Base-by-base conservation (phyloP, 2,113 vertebrate genomes). In the Catharus fuscescens region DNA sequence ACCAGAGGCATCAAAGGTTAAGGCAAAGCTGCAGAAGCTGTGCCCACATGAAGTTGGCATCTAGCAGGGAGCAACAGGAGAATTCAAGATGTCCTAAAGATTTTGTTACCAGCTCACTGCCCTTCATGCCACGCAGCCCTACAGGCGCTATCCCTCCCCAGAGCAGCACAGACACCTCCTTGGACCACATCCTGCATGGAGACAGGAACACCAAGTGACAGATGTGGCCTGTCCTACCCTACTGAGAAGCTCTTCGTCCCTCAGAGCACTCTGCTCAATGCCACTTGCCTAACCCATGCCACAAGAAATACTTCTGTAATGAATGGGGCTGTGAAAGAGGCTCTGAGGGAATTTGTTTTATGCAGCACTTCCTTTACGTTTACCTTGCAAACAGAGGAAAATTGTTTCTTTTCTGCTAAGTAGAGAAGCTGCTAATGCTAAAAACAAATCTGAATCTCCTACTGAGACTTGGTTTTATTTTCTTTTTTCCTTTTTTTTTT, bases 371-470 rank as follows among this genome's bases (percentile, higher is more conserved):
- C 74, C 76, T 92, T 73, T 69, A 72, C 34, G 5, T 92, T 96
- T 89, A 85, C 84, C 82, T 88, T 79, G 64, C 80, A 96, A 94
- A 97, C 95, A 97, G 95, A 95, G 47, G 76, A 48, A 95, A 95
- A 94, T 85, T 96, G 86, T 96, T 88, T 78, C 60, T 72, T 72
- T 79, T 57, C 82, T 60, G 78, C 82, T 69, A 74, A 88, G 88
- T 31, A 87, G 78, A 88, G 74, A 87, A 95, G 80, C 47, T 80
- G 80, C 77, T 93, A 91, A 93, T 82, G 93, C 82, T 76, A 93
- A 96, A 96, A 95, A 32, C 89, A 93, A 96, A 93, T 48, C 72
- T 69, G 48, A 92, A 93, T 95, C 92, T 94, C 48, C 73, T 94
- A 70, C 78, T 91, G 76, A 97, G 87, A 74, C 74, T 45, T 83